phyloP scores from a whole-genome alignment of 2,113 vertebrate species.

The Paracanthobrama guichenoti region DNA sequence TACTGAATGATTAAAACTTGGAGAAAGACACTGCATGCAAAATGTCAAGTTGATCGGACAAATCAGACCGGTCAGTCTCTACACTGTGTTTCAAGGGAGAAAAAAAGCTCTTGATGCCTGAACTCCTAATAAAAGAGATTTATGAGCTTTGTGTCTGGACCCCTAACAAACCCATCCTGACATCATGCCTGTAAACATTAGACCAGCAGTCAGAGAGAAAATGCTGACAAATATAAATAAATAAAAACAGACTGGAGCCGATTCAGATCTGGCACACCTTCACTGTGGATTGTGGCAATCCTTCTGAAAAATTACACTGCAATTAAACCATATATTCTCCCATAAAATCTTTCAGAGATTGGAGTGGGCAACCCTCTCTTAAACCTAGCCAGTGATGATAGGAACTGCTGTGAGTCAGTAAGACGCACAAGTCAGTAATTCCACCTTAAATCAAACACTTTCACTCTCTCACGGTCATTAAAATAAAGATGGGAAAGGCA shows the following conservation, averaged over 20 bases:
- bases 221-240: background rate
- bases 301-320: background rate
- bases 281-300: background rate
- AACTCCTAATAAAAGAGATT: too few relatives aligned
- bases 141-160: too few relatives aligned
- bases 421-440: background rate
- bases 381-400: background rate
- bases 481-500: conserved; percentile 8
- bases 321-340: background rate
- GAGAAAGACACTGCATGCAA: too few relatives aligned
- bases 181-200: background rate
- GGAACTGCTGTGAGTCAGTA: conserved; percentile 4
- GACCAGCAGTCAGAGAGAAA: background rate
- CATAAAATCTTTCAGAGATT: background rate
- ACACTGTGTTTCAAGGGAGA: too few relatives aligned
- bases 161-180: background rate
- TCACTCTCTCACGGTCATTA: background rate
- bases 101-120: too few relatives aligned
- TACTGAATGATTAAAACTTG: too few relatives aligned
- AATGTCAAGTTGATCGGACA: too few relatives aligned
- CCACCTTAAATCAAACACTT: conserved; percentile 5
- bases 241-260: background rate
- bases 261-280: background rate
- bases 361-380: background rate
- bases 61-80: too few relatives aligned